Conservation (phyloP, 2,888 invertebrate genomes). For the Strigamia crassipes region DNA sequence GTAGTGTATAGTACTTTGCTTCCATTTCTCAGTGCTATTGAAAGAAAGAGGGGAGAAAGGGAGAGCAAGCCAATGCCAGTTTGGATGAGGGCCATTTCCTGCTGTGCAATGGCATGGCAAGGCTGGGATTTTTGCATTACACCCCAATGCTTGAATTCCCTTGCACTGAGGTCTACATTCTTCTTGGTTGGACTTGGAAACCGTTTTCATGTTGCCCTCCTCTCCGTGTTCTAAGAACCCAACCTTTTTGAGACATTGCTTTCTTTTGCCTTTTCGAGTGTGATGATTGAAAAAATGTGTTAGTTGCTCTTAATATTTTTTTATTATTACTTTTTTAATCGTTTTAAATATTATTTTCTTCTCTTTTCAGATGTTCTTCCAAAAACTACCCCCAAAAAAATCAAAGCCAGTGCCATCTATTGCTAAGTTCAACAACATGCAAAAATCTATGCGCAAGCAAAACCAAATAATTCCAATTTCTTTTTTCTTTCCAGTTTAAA, state of each 20-base stretch:
- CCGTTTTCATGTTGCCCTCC: slow-evolving; percentile 30
- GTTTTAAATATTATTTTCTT: too few species aligned
- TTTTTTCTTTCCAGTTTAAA: too few species aligned
- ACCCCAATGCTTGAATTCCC: slow-evolving; percentile 37
- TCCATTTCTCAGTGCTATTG: slow-evolving; percentile 38
- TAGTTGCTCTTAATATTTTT: slow-evolving; percentile 9
- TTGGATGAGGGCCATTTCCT: slow-evolving; percentile 42
- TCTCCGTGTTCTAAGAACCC: not conserved
- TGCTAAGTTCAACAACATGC: too few species aligned
- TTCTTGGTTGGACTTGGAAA: slow-evolving; percentile 31
- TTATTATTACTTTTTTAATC: not conserved
- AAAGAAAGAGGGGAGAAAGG: slow-evolving; percentile 26
- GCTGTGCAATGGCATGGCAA: slow-evolving; percentile 40
- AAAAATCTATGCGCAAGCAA: too few species aligned
- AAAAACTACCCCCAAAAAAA: too few species aligned
- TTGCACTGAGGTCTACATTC: slow-evolving; percentile 29
- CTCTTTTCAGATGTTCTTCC: too few species aligned
- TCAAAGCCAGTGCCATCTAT: too few species aligned
- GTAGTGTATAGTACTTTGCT: slow-evolving; percentile 39
- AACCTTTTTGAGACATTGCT: not conserved
- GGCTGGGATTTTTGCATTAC: slow-evolving; percentile 42
- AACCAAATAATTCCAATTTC: too few species aligned
- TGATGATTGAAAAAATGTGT: slow-evolving; percentile 26
- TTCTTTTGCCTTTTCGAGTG: slow-evolving; percentile 28
- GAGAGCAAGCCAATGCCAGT: slow-evolving; percentile 38